Percentiles rank a stretch among this genome's conserved stretches.
Conservation (phyloP, 1,140 invertebrate genomes). For the Saccostrea echinata region DNA sequence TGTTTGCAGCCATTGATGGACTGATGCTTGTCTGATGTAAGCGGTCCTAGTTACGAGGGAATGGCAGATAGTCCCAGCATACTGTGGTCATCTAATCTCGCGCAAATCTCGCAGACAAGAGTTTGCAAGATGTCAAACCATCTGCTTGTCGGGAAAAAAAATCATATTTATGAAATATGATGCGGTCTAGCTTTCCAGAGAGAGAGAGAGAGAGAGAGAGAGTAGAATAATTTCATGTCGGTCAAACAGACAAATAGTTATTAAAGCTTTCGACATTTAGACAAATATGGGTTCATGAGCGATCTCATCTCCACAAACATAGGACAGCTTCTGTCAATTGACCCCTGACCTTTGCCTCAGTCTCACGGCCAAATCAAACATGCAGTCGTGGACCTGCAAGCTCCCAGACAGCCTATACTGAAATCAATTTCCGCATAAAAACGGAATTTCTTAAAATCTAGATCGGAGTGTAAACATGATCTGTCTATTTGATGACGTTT, state of each 20-base stretch:
- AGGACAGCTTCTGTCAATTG: slow-evolving; percentile 47
- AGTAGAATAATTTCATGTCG: slow-evolving; percentile 24
- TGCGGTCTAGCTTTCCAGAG: background rate
- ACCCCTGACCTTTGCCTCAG: slow-evolving; percentile 40
- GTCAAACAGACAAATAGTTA: slow-evolving; percentile 28
- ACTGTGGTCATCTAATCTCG: slow-evolving; percentile 31
- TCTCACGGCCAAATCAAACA: slow-evolving; percentile 53
- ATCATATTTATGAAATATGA: background rate
- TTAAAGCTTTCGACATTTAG: slow-evolving; percentile 7
- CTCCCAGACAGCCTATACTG: slow-evolving; percentile 45
- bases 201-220: slow-evolving; percentile 49
- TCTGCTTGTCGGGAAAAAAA: background rate
- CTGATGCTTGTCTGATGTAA: slow-evolving; percentile 18
- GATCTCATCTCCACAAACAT: slow-evolving; percentile 31
- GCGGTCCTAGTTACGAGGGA: slow-evolving; percentile 6
- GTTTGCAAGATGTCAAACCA: slow-evolving; percentile 38
- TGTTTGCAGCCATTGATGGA: background rate
- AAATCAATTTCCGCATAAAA: slow-evolving; percentile 58
- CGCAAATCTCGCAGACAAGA: slow-evolving; percentile 23
- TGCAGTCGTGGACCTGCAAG: slow-evolving; percentile 53
- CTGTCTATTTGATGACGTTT: slow-evolving; percentile 56
- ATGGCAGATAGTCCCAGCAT: slow-evolving; percentile 24
- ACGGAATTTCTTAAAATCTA: slow-evolving; percentile 49
- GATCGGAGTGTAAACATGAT: slow-evolving; percentile 51
- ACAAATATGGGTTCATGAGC: slow-evolving; percentile 1